A percentile compares a stretch with the other conserved stretches of the same genome.
Evolutionary conservation across 2,797 vertebrate genomes (phyloP).

Genomic region (Hafferia zeledoni): DNA sequence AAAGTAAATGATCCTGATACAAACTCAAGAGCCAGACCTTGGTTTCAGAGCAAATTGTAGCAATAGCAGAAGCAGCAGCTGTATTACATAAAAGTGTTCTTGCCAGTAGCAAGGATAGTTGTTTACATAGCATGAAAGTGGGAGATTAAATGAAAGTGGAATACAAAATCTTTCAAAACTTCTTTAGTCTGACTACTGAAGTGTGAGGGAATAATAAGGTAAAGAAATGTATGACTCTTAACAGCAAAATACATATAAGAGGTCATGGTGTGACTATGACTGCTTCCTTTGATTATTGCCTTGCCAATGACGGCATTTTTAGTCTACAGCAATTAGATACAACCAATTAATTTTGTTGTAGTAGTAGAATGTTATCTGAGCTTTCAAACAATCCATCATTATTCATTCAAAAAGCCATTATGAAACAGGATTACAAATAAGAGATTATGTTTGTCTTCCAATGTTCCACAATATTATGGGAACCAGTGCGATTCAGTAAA

Average conservation of each 20-base stretch:
- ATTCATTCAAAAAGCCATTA: not conserved
- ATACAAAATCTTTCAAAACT: conserved; percentile 2
- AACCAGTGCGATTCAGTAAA: not conserved
- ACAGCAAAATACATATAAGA: not conserved
- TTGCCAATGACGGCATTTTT: not conserved
- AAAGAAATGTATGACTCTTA: not conserved
- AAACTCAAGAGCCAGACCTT: not conserved
- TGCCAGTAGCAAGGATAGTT: conserved; percentile 31
- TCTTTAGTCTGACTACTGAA: not conserved
- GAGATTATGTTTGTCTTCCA: not conserved
- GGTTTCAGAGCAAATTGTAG: not conserved
- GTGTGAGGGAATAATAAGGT: not conserved
- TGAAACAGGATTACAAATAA: not conserved
- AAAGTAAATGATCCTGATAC: not conserved
- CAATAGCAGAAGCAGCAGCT: not conserved
- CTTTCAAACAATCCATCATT: not conserved
- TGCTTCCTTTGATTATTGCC: not conserved
- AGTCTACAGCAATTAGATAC: not conserved
- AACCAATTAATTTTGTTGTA: not conserved
- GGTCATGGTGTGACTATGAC: not conserved
- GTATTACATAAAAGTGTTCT: conserved; percentile 21
- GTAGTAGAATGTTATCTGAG: not conserved
- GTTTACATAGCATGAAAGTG: not conserved
- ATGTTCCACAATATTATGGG: not conserved
- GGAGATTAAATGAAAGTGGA: conserved; percentile 35